Percentiles rank a stretch among this genome's conserved stretches.
Conservation (phyloP, 92 coral and sea anemone genomes). For the Blastomussa wellsi region DNA sequence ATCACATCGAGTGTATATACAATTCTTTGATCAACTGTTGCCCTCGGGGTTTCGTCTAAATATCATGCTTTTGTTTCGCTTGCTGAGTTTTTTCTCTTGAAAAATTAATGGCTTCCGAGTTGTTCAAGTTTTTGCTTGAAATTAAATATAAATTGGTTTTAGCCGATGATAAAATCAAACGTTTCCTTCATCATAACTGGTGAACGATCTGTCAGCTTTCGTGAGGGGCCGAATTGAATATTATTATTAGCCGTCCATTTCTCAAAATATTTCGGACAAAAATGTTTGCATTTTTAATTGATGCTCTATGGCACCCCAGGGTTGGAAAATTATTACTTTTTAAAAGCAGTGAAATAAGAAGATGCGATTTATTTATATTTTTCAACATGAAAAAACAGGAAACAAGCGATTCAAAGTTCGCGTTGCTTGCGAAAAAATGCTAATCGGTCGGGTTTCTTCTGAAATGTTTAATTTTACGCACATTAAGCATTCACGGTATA, state of each 20-base stretch:
- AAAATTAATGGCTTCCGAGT: slow-evolving; percentile 31
- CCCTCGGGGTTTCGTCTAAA: slow-evolving; percentile 1
- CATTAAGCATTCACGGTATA: slow-evolving; percentile 6
- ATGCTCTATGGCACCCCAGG: not conserved
- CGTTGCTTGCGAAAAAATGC: not conserved
- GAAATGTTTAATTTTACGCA: slow-evolving; percentile 19
- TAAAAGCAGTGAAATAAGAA: not conserved
- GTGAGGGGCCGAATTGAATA: slow-evolving; percentile 16
- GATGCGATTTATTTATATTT: not conserved
- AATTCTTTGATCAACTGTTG: not conserved
- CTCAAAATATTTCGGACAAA: not conserved
- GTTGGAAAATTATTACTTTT: slow-evolving; percentile 5
- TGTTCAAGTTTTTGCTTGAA: slow-evolving; percentile 21
- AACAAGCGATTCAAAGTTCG: not conserved
- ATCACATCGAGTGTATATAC: not conserved
- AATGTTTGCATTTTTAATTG: slow-evolving; percentile 42
- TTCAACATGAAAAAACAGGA: not conserved
- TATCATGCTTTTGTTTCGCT: slow-evolving; percentile 7
- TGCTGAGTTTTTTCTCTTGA: slow-evolving; percentile 17
- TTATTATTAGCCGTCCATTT: not conserved
- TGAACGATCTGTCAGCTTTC: not conserved
- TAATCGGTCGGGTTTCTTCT: not conserved
- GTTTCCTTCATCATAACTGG: not conserved
- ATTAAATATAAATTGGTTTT: not conserved
- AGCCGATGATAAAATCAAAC: not conserved